phyloP scores from a whole-genome alignment of 2,113 vertebrate genomes.

The Colinus virginianus region DNA sequence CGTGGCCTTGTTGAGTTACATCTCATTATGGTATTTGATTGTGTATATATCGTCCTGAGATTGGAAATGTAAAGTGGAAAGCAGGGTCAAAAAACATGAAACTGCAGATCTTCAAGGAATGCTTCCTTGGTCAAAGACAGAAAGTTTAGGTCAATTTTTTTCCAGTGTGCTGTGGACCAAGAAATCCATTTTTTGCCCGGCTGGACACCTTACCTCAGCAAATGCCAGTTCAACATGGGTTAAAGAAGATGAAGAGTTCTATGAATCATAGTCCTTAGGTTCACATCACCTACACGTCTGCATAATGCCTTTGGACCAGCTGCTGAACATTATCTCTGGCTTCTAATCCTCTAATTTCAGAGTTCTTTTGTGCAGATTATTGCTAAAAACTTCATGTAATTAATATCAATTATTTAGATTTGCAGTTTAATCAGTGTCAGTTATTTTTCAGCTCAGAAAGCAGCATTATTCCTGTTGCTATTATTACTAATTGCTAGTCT shows the following conservation, averaged over 20 bases:
- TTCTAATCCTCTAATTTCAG: conserved; percentile 72
- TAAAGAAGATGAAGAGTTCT: background rate
- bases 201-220: background rate
- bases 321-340: conserved; percentile 48
- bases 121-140: background rate
- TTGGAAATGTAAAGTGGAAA: background rate
- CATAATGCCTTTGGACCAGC: conserved; percentile 32
- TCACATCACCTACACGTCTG: background rate
- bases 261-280: background rate
- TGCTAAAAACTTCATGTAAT: conserved; percentile 71
- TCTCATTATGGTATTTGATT: background rate
- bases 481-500: conserved; percentile 59
- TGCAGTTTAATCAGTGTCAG: conserved; percentile 69
- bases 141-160: background rate
- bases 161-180: background rate
- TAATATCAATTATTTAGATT: conserved; percentile 78
- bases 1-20: background rate
- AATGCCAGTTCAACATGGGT: background rate
- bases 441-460: conserved; percentile 57
- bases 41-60: background rate
- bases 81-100: background rate
- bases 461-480: conserved; percentile 51
- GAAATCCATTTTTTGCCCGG: background rate
- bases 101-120: background rate
- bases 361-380: conserved; percentile 65